Conservation (phyloP, 2,113 vertebrate genomes). For the Fulmarus glacialis region DNA sequence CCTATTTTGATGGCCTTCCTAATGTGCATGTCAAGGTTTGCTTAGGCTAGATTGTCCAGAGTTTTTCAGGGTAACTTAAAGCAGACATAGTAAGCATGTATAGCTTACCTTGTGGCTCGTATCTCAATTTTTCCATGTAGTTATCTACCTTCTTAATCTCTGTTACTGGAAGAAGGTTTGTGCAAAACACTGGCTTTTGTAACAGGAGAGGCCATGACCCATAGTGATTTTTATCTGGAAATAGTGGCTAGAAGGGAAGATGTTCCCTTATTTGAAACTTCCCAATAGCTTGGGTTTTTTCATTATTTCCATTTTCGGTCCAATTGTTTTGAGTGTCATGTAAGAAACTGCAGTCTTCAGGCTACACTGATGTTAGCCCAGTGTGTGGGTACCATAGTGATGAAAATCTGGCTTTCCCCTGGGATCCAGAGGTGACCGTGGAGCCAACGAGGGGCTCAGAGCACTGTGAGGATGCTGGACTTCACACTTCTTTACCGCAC, state of each 20-base stretch:
- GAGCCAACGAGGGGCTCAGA: fast-evolving
- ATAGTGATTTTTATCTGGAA: background rate
- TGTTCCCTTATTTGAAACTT: background rate
- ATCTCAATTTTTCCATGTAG: background rate
- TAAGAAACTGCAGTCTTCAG: background rate
- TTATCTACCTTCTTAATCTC: background rate
- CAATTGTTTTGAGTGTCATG: background rate
- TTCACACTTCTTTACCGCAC: background rate
- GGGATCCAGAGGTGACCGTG: background rate
- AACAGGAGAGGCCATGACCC: background rate
- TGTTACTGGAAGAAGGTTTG: background rate
- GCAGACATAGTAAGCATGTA: background rate
- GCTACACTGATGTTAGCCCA: background rate
- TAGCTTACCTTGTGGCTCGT: background rate
- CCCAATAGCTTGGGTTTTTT: background rate
- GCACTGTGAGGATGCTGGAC: background rate
- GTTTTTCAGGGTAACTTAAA: background rate
- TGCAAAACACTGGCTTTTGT: background rate
- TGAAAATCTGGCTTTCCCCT: background rate
- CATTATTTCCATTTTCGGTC: background rate
- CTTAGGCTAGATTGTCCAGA: background rate
- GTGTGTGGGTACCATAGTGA: background rate
- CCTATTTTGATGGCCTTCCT: background rate
- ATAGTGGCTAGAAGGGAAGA: background rate
- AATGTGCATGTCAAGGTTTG: background rate